phyloP scores from a whole-genome alignment of 2,888 invertebrate species.

The Thera obeliscata region DNA sequence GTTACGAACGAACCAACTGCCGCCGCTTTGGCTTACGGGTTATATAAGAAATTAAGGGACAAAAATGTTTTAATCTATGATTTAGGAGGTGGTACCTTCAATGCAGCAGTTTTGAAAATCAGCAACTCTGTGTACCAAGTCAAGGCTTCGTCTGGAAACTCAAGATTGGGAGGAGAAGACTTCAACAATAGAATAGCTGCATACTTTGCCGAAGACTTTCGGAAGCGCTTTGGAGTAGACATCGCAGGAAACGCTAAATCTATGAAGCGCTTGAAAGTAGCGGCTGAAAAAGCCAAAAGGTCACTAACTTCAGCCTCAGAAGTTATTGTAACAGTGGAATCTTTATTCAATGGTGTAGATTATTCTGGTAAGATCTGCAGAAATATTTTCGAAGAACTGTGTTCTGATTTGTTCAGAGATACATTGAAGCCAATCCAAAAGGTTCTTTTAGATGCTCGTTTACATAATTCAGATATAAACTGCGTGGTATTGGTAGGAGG shows the following conservation, averaged over 20 bases:
- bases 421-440: slow-evolving; percentile 57
- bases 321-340: slow-evolving; percentile 58
- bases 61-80: slow-evolving; percentile 66
- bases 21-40: slow-evolving; percentile 67
- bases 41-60: slow-evolving; percentile 52
- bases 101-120: slow-evolving; percentile 65
- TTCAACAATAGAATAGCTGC: slow-evolving; percentile 70
- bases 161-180: slow-evolving; percentile 67
- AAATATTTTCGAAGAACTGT: slow-evolving; percentile 65
- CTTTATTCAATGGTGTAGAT: slow-evolving; percentile 59
- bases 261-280: slow-evolving; percentile 57
- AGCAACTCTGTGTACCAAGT: slow-evolving; percentile 62
- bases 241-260: slow-evolving; percentile 51
- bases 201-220: slow-evolving; percentile 66
- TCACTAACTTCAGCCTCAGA: slow-evolving; percentile 58
- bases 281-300: slow-evolving; percentile 64
- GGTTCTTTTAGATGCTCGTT: slow-evolving; percentile 57
- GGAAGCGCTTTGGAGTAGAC: slow-evolving; percentile 57
- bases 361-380: slow-evolving; percentile 59
- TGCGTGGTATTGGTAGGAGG: slow-evolving; percentile 68
- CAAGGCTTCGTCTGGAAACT: slow-evolving; percentile 63
- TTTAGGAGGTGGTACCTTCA: slow-evolving; percentile 70
- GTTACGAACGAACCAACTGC: slow-evolving; percentile 71
- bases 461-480: slow-evolving; percentile 57
- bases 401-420: slow-evolving; percentile 68